Evolutionary conservation across 2,888 invertebrate species (phyloP), one percentile per base, ranked within the genome.

Genomic region (Drosophila stalkeri): DNA sequence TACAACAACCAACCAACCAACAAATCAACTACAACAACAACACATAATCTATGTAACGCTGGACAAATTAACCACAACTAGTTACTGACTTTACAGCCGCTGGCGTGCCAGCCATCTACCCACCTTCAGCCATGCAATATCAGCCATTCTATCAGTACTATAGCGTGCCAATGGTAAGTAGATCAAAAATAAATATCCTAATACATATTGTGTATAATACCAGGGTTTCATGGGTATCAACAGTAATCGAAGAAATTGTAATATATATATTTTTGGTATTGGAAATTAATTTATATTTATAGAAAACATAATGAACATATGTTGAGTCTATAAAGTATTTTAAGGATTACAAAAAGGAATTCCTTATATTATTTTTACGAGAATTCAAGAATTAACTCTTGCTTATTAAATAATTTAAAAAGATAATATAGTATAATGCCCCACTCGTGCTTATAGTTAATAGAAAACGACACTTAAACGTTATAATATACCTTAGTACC

Each of bases 81-180:
- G 91, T 91, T 90, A 91, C 91, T 91, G 91, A 91, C 91, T 91
- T 91, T 90, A 85, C 92, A 90, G 91, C 91, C 83, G 92, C 92
- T 90, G 93, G 93, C 83, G 92, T 93, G 86, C 93, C 93, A 92
- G 92, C 93, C 88, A 86, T 93, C 87, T 93, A 93, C 91, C 93
- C 93, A 92, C 93, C 93, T 90, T 93, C 93, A 89, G 86, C 86
- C 86, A 93, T 93, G 93, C 93, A 93, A 91, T 93, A 93, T 92
- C 93, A 93, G 91, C 93, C 93, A 91, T 93, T 93, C 86, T 93
- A 93, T 91, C 93, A 93, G 86, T 93, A 93, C 91, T 93, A 93
- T 91, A 93, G 93, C 86, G 93, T 93, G 92, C 93, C 93, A 93
- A 93, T 93, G 93, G 93, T 93, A 79, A 92, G 89, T 88, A 39